phyloP scores from a whole-genome alignment of 2,113 vertebrate genomes.

The Mobula hypostoma region DNA sequence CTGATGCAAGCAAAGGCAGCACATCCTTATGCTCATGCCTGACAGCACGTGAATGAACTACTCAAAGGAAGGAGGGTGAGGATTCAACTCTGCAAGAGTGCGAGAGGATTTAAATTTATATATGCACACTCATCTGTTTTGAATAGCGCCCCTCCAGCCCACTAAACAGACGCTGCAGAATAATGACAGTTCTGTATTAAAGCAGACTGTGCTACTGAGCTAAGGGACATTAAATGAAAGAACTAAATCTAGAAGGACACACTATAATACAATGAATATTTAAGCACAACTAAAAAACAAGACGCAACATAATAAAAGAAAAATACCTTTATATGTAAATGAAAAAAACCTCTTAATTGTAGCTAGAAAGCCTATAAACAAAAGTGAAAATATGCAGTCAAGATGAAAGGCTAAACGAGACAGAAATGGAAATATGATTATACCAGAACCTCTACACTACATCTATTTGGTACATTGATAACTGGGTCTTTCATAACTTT shows the following conservation, averaged over 20 bases:
- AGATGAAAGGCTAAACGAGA: not conserved
- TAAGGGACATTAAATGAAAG: not conserved
- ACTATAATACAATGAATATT: not conserved
- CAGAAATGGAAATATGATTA: not conserved
- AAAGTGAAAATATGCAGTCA: not conserved
- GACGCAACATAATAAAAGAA: not conserved
- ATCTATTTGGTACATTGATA: not conserved
- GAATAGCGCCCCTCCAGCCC: constrained; percentile 2
- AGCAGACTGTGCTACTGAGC: not conserved
- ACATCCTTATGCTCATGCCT: constrained; percentile 18
- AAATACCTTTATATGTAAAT: not conserved
- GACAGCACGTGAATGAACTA: not conserved
- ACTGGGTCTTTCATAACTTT: not conserved
- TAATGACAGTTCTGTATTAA: not conserved
- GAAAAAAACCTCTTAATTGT: not conserved
- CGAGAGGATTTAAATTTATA: not conserved
- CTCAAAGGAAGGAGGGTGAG: constrained; percentile 10
- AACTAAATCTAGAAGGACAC: not conserved
- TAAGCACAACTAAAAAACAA: not conserved
- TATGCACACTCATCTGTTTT: constrained; percentile 34
- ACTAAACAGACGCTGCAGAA: not conserved
- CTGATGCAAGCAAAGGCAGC: constrained; percentile 14
- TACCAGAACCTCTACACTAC: not conserved
- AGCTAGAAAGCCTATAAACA: not conserved
- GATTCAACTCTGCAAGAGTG: constrained; percentile 1